These are phyloP conservation scores for Moxostoma hubbsi DNA, from an alignment of 2,797 vertebrate species.

Conservation along the genomic window DNA sequence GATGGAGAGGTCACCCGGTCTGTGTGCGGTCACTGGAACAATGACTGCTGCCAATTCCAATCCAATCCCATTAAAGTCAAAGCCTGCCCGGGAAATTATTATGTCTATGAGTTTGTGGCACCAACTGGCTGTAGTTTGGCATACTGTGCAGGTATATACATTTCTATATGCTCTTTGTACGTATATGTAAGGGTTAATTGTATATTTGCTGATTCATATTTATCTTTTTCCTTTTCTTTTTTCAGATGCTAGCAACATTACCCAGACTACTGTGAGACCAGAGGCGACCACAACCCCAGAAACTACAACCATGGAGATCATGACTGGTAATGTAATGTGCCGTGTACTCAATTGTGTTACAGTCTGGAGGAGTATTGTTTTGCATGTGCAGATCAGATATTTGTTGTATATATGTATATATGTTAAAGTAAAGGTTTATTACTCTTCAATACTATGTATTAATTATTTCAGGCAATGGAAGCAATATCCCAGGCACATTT, in stretches of 20 bases:
- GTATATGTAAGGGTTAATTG: neutral
- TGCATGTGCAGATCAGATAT: no score
- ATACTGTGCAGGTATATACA: conserved; percentile 30
- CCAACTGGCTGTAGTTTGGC: accelerated
- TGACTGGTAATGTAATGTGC: neutral
- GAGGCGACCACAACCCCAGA: neutral
- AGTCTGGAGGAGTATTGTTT: neutral
- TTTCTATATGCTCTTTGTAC: neutral
- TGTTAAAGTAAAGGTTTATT: no score
- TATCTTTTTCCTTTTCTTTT: no score
- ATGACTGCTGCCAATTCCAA: no score
- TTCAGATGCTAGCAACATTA: neutral
- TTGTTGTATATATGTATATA: no score
- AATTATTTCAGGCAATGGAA: no score
- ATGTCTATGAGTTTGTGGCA: no score
- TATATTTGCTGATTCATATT: neutral
- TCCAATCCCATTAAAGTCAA: no score
- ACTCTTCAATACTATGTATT: neutral
- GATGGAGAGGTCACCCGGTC: no score
- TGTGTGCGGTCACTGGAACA: no score
- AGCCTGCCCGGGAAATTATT: no score
- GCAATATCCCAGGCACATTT: conserved; percentile 52
- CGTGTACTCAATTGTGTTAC: neutral
- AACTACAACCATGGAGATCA: neutral
- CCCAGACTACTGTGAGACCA: neutral